Evolutionary conservation across 1,140 invertebrate genomes (phyloP).

Genomic region (Nephila pilipes): DNA sequence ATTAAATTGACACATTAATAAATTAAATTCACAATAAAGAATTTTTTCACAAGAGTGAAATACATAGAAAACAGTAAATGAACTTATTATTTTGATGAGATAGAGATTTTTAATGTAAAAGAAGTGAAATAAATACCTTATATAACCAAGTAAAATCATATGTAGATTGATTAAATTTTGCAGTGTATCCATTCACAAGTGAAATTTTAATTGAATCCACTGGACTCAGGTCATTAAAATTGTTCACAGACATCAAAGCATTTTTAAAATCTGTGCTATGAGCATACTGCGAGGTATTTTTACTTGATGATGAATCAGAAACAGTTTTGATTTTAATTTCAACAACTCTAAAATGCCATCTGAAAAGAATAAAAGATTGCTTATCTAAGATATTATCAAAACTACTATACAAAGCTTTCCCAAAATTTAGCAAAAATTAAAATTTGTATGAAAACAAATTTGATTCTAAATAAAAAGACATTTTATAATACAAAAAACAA

Average conservation of each 20-base stretch:
- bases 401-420: background rate
- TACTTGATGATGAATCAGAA: background rate
- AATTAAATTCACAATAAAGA: no score
- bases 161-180: background rate
- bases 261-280: background rate
- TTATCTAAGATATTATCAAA: background rate
- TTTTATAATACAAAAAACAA: no score
- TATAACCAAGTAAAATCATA: constrained; percentile 21
- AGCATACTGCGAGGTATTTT: background rate
- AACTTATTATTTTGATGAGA: no score
- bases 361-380: background rate
- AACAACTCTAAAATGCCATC: constrained; percentile 55
- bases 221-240: background rate
- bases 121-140: constrained; percentile 30
- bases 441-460: no score
- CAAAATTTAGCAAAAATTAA: no score
- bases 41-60: no score
- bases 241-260: background rate
- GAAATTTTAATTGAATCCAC: constrained; percentile 41
- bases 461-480: no score
- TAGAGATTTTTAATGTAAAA: no score
- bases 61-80: no score
- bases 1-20: no score
- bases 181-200: constrained; percentile 13
- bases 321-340: background rate